These are phyloP conservation scores for Cheirogaleus major DNA, from an alignment of 2,797 vertebrate species.

Conservation along the genomic window DNA sequence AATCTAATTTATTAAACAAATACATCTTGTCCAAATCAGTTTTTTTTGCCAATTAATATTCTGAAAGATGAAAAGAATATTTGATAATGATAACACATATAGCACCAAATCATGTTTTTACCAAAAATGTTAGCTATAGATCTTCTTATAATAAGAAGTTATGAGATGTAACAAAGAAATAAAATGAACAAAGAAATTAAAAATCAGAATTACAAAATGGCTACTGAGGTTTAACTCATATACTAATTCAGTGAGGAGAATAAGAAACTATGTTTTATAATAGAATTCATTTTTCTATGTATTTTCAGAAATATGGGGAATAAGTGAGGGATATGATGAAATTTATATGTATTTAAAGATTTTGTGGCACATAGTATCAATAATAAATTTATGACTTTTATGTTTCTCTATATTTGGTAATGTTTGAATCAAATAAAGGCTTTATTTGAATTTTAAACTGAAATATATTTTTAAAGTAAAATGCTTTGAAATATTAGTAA, in stretches of 20 bases:
- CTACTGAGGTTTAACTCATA: background rate
- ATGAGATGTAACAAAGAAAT: background rate
- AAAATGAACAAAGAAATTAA: background rate
- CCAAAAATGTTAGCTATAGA: background rate
- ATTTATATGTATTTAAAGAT: background rate
- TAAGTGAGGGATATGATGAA: background rate
- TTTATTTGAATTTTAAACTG: background rate
- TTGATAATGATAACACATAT: background rate
- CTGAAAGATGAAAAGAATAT: background rate
- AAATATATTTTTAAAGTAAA: background rate
- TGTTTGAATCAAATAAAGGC: background rate
- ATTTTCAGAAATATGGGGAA: background rate
- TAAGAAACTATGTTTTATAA: background rate
- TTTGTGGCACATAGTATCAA: background rate
- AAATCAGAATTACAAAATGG: background rate
- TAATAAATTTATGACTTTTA: background rate
- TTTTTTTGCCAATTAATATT: background rate
- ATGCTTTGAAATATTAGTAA: background rate
- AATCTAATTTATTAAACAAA: background rate
- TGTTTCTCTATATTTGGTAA: background rate
- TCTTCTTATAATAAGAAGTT: background rate
- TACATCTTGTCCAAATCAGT: background rate
- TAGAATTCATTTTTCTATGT: background rate
- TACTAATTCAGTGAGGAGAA: conserved; percentile 13
- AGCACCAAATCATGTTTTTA: background rate